Evolutionary conservation across 2,888 invertebrate species (phyloP), one percentile per base, ranked within the genome.

Genomic region (Gastrophysa polygoni): DNA sequence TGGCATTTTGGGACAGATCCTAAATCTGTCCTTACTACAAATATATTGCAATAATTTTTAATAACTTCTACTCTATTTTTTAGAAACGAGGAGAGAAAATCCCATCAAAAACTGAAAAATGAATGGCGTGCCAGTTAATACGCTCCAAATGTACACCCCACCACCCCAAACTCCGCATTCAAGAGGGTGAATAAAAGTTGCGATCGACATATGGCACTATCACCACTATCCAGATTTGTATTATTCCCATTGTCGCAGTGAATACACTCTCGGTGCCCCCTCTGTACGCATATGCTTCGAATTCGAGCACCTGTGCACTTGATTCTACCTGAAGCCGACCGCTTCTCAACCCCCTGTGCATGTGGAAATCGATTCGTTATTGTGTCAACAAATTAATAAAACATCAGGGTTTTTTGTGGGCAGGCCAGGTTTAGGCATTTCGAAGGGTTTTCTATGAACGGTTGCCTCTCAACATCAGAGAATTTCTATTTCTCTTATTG

Each of bases 171-270:
- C 68, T 64, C 67, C 67, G 64, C 61, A 59, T 62, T 14, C 14
- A 61, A 67, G 71, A 70, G 75, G 73, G 73, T 74, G 73, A 71
- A 72, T 72, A 73, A 70, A 70, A 71, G 72, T 73, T 69, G 63
- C 67, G 68, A 66, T 68, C 73, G 74, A 72, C 77, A 77, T 77
- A 77, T 76, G 77, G 76, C 70, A 69, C 71, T 71, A 71, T 73
- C 72, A 73, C 70, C 73, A 72, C 69, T 64, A 69, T 62, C 68
- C 73, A 73, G 73, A 73, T 73, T 73, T 72, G 68, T 70, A 71
- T 61, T 71, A 71, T 69, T 70, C 71, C 70, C 24, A 24, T 24
- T 24, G 24, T 24, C 7, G 24, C 7, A 59, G 61, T 64, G 61
- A 61, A 62, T n/a, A n/a, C n/a, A n/a, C n/a, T n/a, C 64, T 59